Percentiles rank a stretch among this genome's conserved stretches.
These are phyloP conservation scores for Clitarchus hookeri DNA, from an alignment of 2,888 invertebrate species.

Conservation along the genomic window DNA sequence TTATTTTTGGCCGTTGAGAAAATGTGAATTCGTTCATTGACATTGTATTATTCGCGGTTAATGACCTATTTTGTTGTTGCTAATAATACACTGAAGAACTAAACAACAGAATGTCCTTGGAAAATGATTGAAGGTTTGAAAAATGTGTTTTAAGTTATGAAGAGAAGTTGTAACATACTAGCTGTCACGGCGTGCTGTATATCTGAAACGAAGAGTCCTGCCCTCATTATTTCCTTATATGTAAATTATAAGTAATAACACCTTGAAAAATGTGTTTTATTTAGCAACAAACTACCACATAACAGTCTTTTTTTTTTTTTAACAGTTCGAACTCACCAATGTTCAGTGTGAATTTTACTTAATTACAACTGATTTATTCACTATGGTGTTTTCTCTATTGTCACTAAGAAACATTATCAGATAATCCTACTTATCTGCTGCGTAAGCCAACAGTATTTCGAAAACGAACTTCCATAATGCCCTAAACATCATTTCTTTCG, in stretches of 20 bases:
- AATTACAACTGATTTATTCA: no score
- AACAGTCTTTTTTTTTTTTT: no score
- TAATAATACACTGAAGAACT: background rate
- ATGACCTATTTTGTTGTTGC: background rate
- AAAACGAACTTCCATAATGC: no score
- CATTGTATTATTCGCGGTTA: background rate
- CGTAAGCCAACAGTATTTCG: no score
- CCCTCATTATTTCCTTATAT: slow-evolving; percentile 21
- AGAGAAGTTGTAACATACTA: slow-evolving; percentile 10
- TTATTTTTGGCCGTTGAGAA: background rate
- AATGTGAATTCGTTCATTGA: background rate
- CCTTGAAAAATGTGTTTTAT: slow-evolving; percentile 6
- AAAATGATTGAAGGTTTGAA: background rate
- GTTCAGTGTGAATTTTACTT: no score
- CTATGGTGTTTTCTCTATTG: no score
- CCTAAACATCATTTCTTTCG: no score
- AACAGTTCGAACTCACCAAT: no score
- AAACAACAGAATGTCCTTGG: background rate
- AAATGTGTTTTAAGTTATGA: background rate
- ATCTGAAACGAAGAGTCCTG: slow-evolving; percentile 19
- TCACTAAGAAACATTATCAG: no score
- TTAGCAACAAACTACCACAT: background rate
- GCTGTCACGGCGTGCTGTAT: slow-evolving; percentile 20
- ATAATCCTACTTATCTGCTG: no score
- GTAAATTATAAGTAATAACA: slow-evolving; percentile 24